A percentile compares a stretch with the other conserved stretches of the same genome.
phyloP scores from a whole-genome alignment of 2,797 vertebrate species.

The Cyclura pinguis region DNA sequence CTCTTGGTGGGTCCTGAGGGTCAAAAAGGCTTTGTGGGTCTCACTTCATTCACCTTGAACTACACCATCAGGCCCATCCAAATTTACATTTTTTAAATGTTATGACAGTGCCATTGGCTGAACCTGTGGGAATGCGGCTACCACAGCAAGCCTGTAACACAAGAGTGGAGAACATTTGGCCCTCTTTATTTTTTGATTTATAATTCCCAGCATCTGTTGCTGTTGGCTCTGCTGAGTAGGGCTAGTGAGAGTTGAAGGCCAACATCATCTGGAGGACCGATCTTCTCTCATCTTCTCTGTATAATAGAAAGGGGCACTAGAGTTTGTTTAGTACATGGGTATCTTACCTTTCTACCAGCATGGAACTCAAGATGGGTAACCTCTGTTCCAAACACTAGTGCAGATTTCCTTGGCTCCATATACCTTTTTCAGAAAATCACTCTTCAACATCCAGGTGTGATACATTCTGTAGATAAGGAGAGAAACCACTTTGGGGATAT shows the following conservation, averaged over 20 bases:
- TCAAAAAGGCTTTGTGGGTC: too few species aligned
- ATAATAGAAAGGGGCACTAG: background rate
- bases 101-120: too few species aligned
- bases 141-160: background rate
- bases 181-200: too few species aligned
- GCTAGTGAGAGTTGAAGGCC: too few species aligned
- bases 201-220: too few species aligned
- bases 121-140: background rate
- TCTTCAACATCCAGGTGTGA: background rate
- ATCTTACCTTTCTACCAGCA: background rate
- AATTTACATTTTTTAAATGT: background rate
- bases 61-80: too few species aligned
- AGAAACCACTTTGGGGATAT: background rate
- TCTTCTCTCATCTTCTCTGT: too few species aligned
- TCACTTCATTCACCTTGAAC: too few species aligned
- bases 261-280: too few species aligned
- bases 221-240: too few species aligned
- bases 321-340: background rate
- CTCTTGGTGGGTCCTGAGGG: too few species aligned
- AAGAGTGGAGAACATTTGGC: too few species aligned
- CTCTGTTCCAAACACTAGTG: background rate
- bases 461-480: background rate
- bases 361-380: background rate
- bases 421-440: background rate
- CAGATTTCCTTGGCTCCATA: background rate